phyloP scores from a whole-genome alignment of 2,888 invertebrate genomes.

The Meghimatium bilineatum region DNA sequence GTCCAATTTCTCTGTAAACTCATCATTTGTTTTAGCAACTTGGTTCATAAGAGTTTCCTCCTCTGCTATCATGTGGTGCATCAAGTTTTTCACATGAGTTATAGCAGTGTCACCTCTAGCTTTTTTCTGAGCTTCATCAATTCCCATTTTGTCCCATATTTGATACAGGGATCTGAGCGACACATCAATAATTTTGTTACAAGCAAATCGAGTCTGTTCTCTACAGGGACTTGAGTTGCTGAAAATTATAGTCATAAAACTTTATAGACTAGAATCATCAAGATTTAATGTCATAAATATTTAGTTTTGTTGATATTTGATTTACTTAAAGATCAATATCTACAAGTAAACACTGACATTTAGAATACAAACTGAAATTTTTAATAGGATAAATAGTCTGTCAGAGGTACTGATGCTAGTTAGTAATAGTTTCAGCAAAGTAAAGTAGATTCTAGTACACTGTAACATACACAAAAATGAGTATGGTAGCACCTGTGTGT shows the following conservation, averaged over 20 bases:
- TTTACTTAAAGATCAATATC: too few relatives aligned
- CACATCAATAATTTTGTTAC: slow-evolving; percentile 48
- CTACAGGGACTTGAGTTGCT: slow-evolving; percentile 20
- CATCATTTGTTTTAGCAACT: slow-evolving; percentile 65
- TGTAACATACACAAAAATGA: too few relatives aligned
- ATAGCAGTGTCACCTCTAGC: slow-evolving; percentile 67
- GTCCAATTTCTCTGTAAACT: slow-evolving; percentile 62
- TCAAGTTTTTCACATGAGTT: slow-evolving; percentile 67
- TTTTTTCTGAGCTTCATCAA: slow-evolving; percentile 64
- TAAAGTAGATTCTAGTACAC: too few relatives aligned
- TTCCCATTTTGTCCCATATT: slow-evolving; percentile 72
- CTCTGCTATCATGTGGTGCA: slow-evolving; percentile 74
- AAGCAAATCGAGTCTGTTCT: slow-evolving; percentile 42
- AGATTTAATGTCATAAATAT: too few relatives aligned
- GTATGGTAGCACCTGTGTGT: too few relatives aligned
- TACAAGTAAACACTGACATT: too few relatives aligned
- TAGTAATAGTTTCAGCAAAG: too few relatives aligned
- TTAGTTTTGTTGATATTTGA: too few relatives aligned
- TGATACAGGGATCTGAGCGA: slow-evolving; percentile 61
- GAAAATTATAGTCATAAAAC: background rate
- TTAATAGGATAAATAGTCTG: too few relatives aligned
- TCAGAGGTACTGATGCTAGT: too few relatives aligned
- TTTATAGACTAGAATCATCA: too few relatives aligned
- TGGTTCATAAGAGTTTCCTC: slow-evolving; percentile 68
- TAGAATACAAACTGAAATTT: too few relatives aligned